phyloP scores from a whole-genome alignment of 2,113 vertebrate genomes.

The human region GRCh38 chrX:9584501-9585000 shows the following conservation, averaged over 20 bases:
- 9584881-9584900: not conserved
- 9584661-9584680: not conserved
- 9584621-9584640: not conserved
- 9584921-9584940: not conserved
- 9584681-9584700: not conserved
- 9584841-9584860: not conserved
- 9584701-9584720: not conserved
- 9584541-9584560: not conserved
- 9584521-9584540: not conserved
- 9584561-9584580: not conserved
- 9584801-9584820: not conserved
- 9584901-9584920: not conserved
- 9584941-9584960: not conserved
- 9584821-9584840: not conserved
- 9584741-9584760: not conserved
- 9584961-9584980: not conserved
- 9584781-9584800: not conserved
- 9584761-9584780: not conserved
- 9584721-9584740: not conserved
- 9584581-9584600: not conserved
- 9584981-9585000: not conserved
- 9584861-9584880: not conserved
- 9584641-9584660: not conserved
- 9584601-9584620: not conserved
- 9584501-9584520: not conserved